These are phyloP conservation scores for Halyomorpha halys DNA, from an alignment of 1,140 invertebrate species.

Conservation along the genomic window DNA sequence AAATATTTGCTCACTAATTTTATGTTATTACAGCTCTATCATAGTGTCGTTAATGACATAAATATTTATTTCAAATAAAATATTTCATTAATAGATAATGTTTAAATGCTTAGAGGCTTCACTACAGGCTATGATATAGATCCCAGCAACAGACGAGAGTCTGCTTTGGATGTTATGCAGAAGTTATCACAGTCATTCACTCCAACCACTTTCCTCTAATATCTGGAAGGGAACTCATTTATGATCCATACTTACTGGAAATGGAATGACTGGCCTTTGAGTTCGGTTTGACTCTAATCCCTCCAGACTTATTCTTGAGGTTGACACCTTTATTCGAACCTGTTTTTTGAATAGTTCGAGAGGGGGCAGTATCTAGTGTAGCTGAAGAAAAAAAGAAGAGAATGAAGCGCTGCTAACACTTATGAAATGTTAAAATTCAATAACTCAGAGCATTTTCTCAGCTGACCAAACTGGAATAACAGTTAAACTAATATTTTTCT, in stretches of 20 bases:
- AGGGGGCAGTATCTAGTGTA: slow-evolving; percentile 41
- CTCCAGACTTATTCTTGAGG: slow-evolving; percentile 31
- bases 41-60: too few relatives aligned
- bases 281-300: slow-evolving; percentile 11
- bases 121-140: too few relatives aligned
- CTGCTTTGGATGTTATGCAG: too few relatives aligned
- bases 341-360: slow-evolving; percentile 42
- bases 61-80: too few relatives aligned
- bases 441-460: slow-evolving; percentile 2
- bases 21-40: too few relatives aligned
- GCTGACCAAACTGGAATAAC: background rate
- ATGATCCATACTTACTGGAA: slow-evolving; percentile 22
- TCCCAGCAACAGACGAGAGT: too few relatives aligned
- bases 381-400: slow-evolving; percentile 38
- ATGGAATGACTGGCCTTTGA: slow-evolving; percentile 8
- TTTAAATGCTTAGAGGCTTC: too few relatives aligned
- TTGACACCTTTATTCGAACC: slow-evolving; percentile 27
- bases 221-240: slow-evolving; percentile 14
- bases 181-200: slow-evolving; percentile 25
- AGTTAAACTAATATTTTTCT: too few relatives aligned
- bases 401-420: slow-evolving; percentile 30
- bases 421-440: background rate
- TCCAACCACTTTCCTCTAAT: slow-evolving; percentile 4
- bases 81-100: too few relatives aligned
- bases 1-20: too few relatives aligned